phyloP scores from a whole-genome alignment of 1,140 invertebrate genomes.

The Drosophila ercepeae region DNA sequence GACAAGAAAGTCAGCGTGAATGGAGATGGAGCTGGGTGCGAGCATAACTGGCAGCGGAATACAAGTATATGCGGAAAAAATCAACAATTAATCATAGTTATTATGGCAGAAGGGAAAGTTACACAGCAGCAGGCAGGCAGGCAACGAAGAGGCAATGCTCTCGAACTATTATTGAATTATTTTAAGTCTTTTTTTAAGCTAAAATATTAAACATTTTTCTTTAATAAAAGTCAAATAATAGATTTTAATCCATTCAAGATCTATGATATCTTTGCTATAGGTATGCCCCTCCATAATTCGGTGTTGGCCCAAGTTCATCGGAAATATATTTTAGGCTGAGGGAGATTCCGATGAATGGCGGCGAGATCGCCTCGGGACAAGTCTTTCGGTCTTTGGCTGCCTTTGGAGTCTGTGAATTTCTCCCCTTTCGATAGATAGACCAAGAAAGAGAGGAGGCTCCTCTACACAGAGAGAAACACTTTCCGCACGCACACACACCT shows the following conservation, averaged over 20 bases:
- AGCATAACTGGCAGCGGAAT: slow-evolving; percentile 31
- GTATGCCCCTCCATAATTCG: slow-evolving; percentile 6
- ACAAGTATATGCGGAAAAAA: slow-evolving; percentile 39
- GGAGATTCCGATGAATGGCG: slow-evolving; percentile 28
- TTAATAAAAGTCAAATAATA: no score
- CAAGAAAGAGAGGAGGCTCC: background rate
- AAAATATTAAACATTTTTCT: no score
- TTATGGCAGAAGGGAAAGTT: slow-evolving; percentile 39
- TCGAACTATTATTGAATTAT: background rate
- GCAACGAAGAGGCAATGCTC: slow-evolving; percentile 22
- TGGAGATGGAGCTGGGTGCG: slow-evolving; percentile 22
- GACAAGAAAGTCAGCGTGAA: slow-evolving; percentile 39
- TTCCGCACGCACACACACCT: slow-evolving; percentile 54
- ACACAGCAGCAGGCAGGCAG: slow-evolving; percentile 7
- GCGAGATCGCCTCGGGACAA: slow-evolving; percentile 19
- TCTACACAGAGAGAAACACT: slow-evolving; percentile 20
- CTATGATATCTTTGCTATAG: no score
- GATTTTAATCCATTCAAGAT: no score
- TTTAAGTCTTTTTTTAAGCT: no score
- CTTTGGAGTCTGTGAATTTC: slow-evolving; percentile 48
- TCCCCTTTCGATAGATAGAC: slow-evolving; percentile 34
- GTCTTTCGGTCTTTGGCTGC: slow-evolving; percentile 4
- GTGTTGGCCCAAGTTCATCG: slow-evolving; percentile 1
- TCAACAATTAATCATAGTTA: slow-evolving; percentile 59
- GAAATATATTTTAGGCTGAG: slow-evolving; percentile 4